Evolutionary conservation across 2,113 vertebrate genomes (phyloP), one percentile per base, ranked within the genome.

Genomic region (Stigmatopora argus): DNA sequence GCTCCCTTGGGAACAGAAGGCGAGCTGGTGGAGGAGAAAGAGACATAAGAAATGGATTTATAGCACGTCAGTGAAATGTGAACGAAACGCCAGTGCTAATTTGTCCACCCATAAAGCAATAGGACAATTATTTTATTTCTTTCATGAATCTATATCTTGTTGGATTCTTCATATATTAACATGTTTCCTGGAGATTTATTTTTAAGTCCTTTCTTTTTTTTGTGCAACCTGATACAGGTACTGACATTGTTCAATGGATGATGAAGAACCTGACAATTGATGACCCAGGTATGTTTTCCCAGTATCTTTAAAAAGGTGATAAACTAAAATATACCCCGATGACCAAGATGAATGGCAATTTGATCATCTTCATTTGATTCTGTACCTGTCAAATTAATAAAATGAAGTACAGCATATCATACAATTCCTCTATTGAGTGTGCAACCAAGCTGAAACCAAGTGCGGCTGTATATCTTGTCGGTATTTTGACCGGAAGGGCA

Each of bases 171-270:
- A n/a, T 41, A 9, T 19, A 31, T 2, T 59, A 35, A 38, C 56
- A 59, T 9, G 15, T 9, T 38, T 14, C 3, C 26, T 31, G 26
- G 26, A 31, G 26, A 31, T 31, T 31, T 2, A 2, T 31, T 31
- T 31, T 31, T 2, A 31, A 31, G 26, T 31, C 31, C 21, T 17
- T 26, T 2, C 9, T 46, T 47, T 9, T 77, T 8, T 13, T 55
- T 84, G 71, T 66, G 68, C 82, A 78, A n/a, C 75, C 62, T 10
- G 15, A 75, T 84, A 26, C 81, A 99, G 97, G 97, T 80, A 77
- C 94, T 67, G 97, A 99, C 79, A 92, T 99, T 74, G 94, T 99
- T 1, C 96, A 97, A 85, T 99, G 97, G 97, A 82, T 99, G 75
- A 94, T 97, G 92, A 99, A 96, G 90, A 97, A 94, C 65, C 92